Evolutionary conservation across 2,888 invertebrate genomes (phyloP).

Genomic region (Drosophila nr. perissopoda): DNA sequence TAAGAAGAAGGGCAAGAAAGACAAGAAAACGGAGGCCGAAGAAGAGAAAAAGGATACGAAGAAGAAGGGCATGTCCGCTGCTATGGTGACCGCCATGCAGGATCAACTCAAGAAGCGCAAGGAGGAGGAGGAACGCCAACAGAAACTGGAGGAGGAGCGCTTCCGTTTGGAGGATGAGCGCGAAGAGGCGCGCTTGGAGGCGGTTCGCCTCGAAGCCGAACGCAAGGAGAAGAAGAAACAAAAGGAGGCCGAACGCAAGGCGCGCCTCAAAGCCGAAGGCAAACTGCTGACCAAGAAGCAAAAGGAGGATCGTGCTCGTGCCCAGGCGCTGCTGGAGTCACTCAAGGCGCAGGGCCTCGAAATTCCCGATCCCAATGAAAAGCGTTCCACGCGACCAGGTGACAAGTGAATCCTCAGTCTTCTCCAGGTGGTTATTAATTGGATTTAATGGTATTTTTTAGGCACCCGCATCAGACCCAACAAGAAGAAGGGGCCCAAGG

Average conservation of each 20-base stretch:
- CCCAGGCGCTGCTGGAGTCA: slow-evolving; percentile 94
- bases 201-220: slow-evolving; percentile 93
- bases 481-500: slow-evolving; percentile 88
- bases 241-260: slow-evolving; percentile 96
- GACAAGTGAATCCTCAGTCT: neutral
- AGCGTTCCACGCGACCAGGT: slow-evolving; percentile 87
- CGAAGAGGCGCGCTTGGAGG: slow-evolving; percentile 90
- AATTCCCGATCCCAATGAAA: slow-evolving; percentile 90
- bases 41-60: slow-evolving; percentile 86
- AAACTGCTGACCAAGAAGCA: slow-evolving; percentile 97
- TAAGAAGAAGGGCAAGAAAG: slow-evolving; percentile 85
- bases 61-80: slow-evolving; percentile 92
- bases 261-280: slow-evolving; percentile 97
- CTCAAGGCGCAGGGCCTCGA: slow-evolving; percentile 95
- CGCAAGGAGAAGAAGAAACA: slow-evolving; percentile 94
- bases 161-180: slow-evolving; percentile 90
- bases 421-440: neutral
- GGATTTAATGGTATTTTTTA: slow-evolving; percentile 17
- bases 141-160: slow-evolving; percentile 92
- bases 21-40: slow-evolving; percentile 84
- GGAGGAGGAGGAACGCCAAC: slow-evolving; percentile 93
- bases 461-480: slow-evolving; percentile 91
- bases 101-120: slow-evolving; percentile 94
- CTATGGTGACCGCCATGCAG: slow-evolving; percentile 95
- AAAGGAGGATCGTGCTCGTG: slow-evolving; percentile 94